phyloP scores from a whole-genome alignment of 2,113 vertebrate genomes.

The Saiga tatarica region DNA sequence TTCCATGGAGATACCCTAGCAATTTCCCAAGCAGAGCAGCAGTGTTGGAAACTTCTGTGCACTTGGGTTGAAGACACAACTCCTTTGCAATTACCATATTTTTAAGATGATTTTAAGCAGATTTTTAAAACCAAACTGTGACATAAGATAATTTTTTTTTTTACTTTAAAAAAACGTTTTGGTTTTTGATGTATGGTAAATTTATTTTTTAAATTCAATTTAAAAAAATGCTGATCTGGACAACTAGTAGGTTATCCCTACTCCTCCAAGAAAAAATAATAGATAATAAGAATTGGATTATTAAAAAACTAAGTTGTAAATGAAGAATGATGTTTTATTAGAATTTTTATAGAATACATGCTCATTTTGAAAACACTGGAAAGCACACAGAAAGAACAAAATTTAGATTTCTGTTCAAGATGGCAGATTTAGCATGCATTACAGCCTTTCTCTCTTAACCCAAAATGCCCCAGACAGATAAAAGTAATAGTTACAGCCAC shows the following conservation, averaged over 20 bases:
- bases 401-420: background rate
- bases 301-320: constrained; percentile 13
- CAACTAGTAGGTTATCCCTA: background rate
- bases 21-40: constrained; percentile 9
- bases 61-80: background rate
- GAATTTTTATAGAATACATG: background rate
- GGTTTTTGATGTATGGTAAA: too few relatives aligned
- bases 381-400: background rate
- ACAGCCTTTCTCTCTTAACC: background rate
- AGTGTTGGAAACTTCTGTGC: constrained; percentile 26
- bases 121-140: background rate
- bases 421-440: background rate
- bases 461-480: background rate
- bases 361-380: background rate
- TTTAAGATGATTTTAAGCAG: background rate
- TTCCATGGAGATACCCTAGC: constrained; percentile 60
- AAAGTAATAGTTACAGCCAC: background rate
- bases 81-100: background rate
- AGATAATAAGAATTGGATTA: background rate
- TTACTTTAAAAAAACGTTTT: too few relatives aligned
- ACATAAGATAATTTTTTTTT: background rate
- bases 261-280: background rate
- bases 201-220: background rate
- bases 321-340: background rate
- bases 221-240: background rate